Evolutionary conservation across 2,888 invertebrate species (phyloP).

Genomic region (Sympetrum striolatum): DNA sequence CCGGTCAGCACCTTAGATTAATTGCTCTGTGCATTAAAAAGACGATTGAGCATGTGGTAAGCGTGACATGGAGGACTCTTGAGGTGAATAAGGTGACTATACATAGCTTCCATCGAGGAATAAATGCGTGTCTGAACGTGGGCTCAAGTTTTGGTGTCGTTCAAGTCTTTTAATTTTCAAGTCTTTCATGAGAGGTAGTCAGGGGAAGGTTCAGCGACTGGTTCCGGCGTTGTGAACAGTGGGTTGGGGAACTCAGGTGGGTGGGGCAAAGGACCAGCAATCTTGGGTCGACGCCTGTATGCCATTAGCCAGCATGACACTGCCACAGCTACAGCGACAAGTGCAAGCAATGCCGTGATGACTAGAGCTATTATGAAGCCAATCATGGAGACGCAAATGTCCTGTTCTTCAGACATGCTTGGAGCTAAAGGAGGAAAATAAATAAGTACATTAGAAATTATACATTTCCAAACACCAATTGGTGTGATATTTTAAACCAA

Average conservation of each 20-base stretch:
- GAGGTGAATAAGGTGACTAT: not conserved
- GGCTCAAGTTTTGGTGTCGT: not conserved
- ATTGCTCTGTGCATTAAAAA: not conserved
- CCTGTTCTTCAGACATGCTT: conserved; percentile 68
- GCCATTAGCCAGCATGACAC: conserved; percentile 97
- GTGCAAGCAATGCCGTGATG: conserved; percentile 87
- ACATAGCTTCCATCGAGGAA: not conserved
- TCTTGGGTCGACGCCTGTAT: conserved; percentile 85
- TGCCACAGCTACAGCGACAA: conserved; percentile 92
- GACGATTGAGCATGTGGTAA: not conserved
- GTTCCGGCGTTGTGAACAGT: conserved; percentile 83
- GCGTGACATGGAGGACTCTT: not conserved
- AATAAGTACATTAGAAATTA: conserved; percentile 7
- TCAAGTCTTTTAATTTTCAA: not conserved
- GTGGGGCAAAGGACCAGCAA: conserved; percentile 89
- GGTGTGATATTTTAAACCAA: too few species aligned
- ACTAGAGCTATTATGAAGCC: conserved; percentile 91
- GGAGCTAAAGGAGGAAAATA: conserved; percentile 61
- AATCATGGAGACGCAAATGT: conserved; percentile 93
- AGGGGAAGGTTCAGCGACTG: conserved; percentile 81
- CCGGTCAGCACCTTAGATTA: not conserved
- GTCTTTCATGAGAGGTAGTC: conserved; percentile 68
- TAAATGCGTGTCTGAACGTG: not conserved
- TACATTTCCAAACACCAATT: not conserved
- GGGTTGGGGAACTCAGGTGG: conserved; percentile 96